Conservation (phyloP, 37 sponge, comb jelly and placozoan species). For the Hormiphora californensis region DNA sequence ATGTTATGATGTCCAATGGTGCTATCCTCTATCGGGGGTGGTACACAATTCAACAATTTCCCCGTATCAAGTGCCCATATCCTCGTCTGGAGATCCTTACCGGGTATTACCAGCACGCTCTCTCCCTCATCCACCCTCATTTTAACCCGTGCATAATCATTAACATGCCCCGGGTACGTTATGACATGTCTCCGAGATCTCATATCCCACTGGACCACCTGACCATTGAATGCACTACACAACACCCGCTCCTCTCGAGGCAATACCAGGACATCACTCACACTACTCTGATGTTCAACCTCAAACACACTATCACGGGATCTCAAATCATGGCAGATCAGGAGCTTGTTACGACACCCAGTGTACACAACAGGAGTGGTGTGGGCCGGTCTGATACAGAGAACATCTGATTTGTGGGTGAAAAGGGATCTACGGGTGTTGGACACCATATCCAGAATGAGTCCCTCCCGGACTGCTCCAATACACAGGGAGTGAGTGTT, state of each 20-base stretch:
- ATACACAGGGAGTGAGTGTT: slow-evolving; percentile 30
- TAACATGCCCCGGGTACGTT: not conserved
- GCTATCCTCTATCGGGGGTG: slow-evolving; percentile 1
- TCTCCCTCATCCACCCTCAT: slow-evolving; percentile 4
- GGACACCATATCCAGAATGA: not conserved
- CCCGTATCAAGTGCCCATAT: slow-evolving; percentile 35
- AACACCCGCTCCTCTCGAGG: not conserved
- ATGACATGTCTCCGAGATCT: not conserved
- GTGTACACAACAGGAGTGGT: not conserved
- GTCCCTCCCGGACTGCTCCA: not conserved
- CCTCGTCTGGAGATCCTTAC: slow-evolving; percentile 25
- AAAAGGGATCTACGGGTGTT: not conserved
- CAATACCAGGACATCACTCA: slow-evolving; percentile 4
- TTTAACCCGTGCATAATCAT: not conserved
- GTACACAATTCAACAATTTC: not conserved
- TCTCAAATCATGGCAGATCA: slow-evolving; percentile 2
- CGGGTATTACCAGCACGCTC: slow-evolving; percentile 8
- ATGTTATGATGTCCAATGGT: slow-evolving; percentile 6
- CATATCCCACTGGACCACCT: slow-evolving; percentile 23
- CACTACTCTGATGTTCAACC: not conserved
- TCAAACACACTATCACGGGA: not conserved
- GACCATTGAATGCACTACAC: slow-evolving; percentile 23
- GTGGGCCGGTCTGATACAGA: not conserved
- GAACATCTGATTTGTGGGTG: slow-evolving; percentile 2
- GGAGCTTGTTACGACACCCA: not conserved